Conservation (phyloP, 2,888 invertebrate genomes). For the Cyrtodaria siliqua region DNA sequence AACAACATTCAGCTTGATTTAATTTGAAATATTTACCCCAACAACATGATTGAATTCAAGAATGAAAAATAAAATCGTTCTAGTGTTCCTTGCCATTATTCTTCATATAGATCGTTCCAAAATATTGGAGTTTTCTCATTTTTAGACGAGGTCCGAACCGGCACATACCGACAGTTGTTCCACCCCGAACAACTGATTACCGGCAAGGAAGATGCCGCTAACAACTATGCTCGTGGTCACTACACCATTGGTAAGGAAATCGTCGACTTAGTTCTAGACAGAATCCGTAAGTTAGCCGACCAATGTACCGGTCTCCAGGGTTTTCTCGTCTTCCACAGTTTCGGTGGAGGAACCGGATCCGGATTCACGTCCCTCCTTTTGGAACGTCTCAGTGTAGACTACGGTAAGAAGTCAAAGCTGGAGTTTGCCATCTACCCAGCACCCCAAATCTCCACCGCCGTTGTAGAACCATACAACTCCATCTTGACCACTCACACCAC, state of each 20-base stretch:
- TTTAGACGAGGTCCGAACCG: no score
- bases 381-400: constrained; percentile 82
- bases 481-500: constrained; percentile 83
- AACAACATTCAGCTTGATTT: no score
- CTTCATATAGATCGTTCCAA: no score
- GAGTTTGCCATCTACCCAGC: constrained; percentile 84
- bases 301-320: constrained; percentile 84
- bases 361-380: constrained; percentile 85
- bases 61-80: no score
- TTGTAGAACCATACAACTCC: constrained; percentile 83
- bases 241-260: constrained; percentile 96
- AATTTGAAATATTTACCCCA: no score
- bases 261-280: constrained; percentile 88
- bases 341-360: constrained; percentile 84
- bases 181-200: constrained; percentile 99
- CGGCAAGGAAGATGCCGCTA: constrained; percentile 98
- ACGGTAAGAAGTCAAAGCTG: constrained; percentile 81
- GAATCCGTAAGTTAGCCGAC: constrained; percentile 86
- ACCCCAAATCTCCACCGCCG: constrained; percentile 82
- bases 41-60: no score
- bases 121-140: no score
- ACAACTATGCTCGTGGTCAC: constrained; percentile 98
- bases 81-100: no score
- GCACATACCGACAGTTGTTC: constrained; percentile 96
- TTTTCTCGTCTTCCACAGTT: constrained; percentile 84